Conservation (phyloP, 2,888 invertebrate species). For the Octonoba sinensis region DNA sequence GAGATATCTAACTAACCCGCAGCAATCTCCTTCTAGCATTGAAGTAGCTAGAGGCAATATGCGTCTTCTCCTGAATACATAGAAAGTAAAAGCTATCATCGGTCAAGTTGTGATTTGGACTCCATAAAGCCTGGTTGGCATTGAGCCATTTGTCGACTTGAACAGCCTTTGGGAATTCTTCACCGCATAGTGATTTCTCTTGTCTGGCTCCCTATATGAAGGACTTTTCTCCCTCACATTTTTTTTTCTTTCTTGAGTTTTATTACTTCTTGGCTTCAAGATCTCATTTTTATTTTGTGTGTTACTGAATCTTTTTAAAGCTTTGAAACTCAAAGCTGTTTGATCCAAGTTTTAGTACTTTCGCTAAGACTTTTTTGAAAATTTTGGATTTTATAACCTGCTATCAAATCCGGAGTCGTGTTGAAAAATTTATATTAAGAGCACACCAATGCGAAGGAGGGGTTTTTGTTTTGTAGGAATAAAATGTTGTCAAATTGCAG, state of each 20-base stretch:
- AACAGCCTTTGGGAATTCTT: slow-evolving; percentile 48
- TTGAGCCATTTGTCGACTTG: slow-evolving; percentile 44
- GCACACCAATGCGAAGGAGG: too few species aligned
- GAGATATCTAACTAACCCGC: too few species aligned
- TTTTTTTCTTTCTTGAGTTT: slow-evolving; percentile 7
- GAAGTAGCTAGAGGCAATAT: slow-evolving; percentile 23
- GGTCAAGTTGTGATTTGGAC: slow-evolving; percentile 53
- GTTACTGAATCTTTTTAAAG: too few species aligned
- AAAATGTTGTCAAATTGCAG: too few species aligned
- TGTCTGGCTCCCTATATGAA: slow-evolving; percentile 28
- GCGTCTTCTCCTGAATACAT: slow-evolving; percentile 15
- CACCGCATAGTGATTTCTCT: slow-evolving; percentile 13
- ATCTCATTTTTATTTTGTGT: slow-evolving; percentile 14
- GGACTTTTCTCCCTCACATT: slow-evolving; percentile 11
- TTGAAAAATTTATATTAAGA: too few species aligned
- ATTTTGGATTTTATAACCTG: too few species aligned
- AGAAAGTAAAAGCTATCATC: slow-evolving; percentile 30
- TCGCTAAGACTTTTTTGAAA: too few species aligned
- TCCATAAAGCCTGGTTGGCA: slow-evolving; percentile 53
- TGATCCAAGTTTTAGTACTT: too few species aligned
- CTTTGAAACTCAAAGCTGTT: too few species aligned
- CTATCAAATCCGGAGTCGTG: too few species aligned
- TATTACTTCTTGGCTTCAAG: slow-evolving; percentile 12
- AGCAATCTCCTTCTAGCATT: neutral
- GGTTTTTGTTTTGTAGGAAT: too few species aligned